Conservation (phyloP, 1,140 invertebrate genomes). For the Tetragonula clypearis region DNA sequence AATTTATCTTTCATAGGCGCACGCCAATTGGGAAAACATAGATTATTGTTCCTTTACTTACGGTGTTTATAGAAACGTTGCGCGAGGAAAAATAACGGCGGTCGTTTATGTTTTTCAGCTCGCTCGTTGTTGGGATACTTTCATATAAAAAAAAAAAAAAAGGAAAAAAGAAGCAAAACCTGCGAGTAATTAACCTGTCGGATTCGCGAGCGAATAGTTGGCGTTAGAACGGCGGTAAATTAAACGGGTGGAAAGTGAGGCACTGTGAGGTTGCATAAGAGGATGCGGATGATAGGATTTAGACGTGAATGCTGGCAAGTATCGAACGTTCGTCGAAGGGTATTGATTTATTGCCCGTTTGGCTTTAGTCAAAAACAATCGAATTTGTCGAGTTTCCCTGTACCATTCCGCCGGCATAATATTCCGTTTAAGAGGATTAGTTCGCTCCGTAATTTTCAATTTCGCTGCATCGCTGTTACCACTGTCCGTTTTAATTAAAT, state of each 20-base stretch:
- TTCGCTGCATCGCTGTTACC: conserved; percentile 31
- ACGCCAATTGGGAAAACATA: not conserved
- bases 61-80: too few species aligned
- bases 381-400: conserved; percentile 7
- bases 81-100: not conserved
- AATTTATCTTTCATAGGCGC: conserved; percentile 20
- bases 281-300: not conserved
- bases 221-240: not conserved
- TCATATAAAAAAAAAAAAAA: not conserved
- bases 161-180: too few species aligned
- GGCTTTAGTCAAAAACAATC: conserved; percentile 45
- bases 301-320: conserved; percentile 18
- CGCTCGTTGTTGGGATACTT: not conserved
- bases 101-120: not conserved
- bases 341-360: conserved; percentile 34
- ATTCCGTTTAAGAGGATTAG: conserved; percentile 49
- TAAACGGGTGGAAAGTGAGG: not conserved
- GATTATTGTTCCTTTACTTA: not conserved
- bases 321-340: conserved; percentile 15
- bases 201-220: not conserved
- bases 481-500: conserved; percentile 41
- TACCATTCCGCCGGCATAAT: conserved; percentile 2
- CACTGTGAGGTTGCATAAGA: not conserved
- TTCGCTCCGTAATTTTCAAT: conserved; percentile 48
- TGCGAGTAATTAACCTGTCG: not conserved